Conservation (phyloP, 2,797 vertebrate species). For the Manis javanica region DNA sequence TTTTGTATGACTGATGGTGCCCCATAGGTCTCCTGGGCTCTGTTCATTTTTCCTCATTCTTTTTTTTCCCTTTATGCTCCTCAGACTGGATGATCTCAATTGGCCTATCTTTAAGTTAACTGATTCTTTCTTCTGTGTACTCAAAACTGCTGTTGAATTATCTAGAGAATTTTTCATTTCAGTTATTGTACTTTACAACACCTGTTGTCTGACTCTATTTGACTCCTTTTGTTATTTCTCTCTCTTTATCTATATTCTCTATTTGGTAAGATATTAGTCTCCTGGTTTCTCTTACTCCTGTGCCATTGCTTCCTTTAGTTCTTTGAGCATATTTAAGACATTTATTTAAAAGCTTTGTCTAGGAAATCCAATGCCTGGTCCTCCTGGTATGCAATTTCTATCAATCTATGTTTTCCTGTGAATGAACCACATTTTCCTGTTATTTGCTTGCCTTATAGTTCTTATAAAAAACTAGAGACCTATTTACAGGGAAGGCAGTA, state of each 20-base stretch:
- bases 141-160: not conserved
- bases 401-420: not conserved
- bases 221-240: not conserved
- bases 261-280: not conserved
- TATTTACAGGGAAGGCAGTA: not conserved
- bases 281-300: not conserved
- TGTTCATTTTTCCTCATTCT: not conserved
- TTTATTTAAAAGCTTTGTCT: conserved; percentile 30
- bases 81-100: not conserved
- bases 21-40: not conserved
- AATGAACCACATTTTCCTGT: not conserved
- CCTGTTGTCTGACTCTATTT: not conserved
- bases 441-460: not conserved
- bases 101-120: not conserved
- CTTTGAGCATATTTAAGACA: not conserved
- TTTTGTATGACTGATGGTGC: not conserved
- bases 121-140: not conserved
- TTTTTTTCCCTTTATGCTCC: not conserved
- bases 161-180: not conserved
- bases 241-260: not conserved
- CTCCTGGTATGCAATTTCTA: not conserved
- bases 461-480: not conserved
- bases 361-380: not conserved
- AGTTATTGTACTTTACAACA: not conserved
- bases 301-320: not conserved